Conservation (phyloP, 2,888 invertebrate genomes). For the Linnaemya vulpina region DNA sequence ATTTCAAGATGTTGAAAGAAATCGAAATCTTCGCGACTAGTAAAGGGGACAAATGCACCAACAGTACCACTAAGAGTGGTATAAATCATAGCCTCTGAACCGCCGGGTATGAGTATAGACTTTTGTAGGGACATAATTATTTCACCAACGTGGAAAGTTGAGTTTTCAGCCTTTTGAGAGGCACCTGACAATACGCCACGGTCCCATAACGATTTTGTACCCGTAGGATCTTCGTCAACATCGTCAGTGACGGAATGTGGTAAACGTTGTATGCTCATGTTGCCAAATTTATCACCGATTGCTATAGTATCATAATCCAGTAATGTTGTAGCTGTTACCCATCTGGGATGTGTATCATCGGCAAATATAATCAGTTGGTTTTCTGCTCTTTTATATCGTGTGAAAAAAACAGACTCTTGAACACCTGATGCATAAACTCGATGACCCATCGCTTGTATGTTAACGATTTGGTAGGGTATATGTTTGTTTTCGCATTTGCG, state of each 20-base stretch:
- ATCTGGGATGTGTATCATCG: conserved; percentile 98
- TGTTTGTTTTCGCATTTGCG: conserved; percentile 99
- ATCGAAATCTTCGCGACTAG: conserved; percentile 98
- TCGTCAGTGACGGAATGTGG: conserved; percentile 97
- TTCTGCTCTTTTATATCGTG: conserved; percentile 96
- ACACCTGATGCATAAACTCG: conserved; percentile 97
- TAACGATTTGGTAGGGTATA: conserved; percentile 96
- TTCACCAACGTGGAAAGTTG: conserved; percentile 98
- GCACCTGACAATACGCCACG: conserved; percentile 97
- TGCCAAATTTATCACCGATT: conserved; percentile 98
- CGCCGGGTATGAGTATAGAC: conserved; percentile 98
- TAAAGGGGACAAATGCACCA: conserved; percentile 96
- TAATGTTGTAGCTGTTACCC: conserved; percentile 95
- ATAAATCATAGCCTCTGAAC: conserved; percentile 97
- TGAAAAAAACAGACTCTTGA: conserved; percentile 98
- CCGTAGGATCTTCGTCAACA: conserved; percentile 99
- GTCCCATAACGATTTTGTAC: conserved; percentile 98
- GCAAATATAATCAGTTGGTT: conserved; percentile 99
- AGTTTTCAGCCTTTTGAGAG: conserved; percentile 97
- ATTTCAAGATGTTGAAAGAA: conserved; percentile 99
- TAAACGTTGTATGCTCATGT: conserved; percentile 94
- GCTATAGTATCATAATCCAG: conserved; percentile 98
- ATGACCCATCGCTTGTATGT: conserved; percentile 96
- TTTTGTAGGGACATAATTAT: conserved; percentile 97
- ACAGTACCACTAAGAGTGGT: conserved; percentile 97